phyloP scores from a whole-genome alignment of 1,140 invertebrate genomes.

The Cydia splendana region DNA sequence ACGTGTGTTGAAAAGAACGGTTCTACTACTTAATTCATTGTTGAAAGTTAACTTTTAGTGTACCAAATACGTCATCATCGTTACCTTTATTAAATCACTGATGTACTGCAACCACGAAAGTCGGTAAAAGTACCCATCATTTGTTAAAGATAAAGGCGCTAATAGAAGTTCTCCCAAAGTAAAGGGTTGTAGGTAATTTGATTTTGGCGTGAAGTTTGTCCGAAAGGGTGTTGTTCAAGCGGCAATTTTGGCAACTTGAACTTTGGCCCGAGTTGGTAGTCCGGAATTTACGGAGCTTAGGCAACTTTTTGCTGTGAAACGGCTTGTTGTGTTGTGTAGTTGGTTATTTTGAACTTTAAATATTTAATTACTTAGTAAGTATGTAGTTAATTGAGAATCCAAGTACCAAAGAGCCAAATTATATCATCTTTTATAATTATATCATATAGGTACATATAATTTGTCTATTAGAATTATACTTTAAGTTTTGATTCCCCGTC shows the following conservation, averaged over 20 bases:
- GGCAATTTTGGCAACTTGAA: conserved; percentile 26
- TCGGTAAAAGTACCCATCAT: not conserved
- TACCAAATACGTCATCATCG: not conserved
- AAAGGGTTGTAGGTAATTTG: conserved; percentile 40
- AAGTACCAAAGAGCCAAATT: no score
- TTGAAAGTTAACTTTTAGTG: not conserved
- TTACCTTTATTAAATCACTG: not conserved
- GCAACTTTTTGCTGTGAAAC: conserved; percentile 31
- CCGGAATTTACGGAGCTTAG: conserved; percentile 49
- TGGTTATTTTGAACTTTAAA: not conserved
- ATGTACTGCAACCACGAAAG: not conserved
- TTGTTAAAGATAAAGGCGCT: conserved; percentile 52
- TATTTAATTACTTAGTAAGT: not conserved
- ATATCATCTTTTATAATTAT: no score
- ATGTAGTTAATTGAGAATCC: not conserved
- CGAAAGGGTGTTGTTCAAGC: conserved; percentile 30
- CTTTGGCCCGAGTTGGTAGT: conserved; percentile 12
- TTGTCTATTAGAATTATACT: no score
- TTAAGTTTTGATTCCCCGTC: not conserved
- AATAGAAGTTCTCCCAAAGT: conserved; percentile 60
- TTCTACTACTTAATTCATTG: no score
- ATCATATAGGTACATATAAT: no score
- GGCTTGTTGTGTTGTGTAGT: not conserved
- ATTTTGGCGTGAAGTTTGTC: conserved; percentile 23
- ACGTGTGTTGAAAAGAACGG: no score